A percentile compares a stretch with the other conserved stretches of the same genome.
These are phyloP conservation scores for Clistopyga incitator DNA, from an alignment of 2,888 invertebrate genomes.

Conservation along the genomic window DNA sequence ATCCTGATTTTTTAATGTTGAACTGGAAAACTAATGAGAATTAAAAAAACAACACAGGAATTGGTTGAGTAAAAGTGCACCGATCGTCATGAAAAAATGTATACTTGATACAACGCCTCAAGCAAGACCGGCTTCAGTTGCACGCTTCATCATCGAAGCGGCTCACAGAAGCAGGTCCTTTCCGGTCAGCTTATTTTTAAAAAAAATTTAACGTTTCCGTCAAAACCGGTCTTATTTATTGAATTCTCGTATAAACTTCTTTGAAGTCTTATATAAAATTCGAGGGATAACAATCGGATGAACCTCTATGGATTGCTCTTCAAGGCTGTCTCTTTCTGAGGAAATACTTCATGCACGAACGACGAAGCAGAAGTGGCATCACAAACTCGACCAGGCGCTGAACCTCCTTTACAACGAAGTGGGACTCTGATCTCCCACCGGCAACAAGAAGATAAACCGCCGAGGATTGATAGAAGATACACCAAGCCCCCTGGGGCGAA, in stretches of 20 bases:
- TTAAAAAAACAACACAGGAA: no score
- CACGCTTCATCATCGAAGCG: background rate
- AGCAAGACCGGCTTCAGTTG: background rate
- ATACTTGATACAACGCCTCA: no score
- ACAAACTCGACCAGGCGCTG: background rate
- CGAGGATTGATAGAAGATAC: no score
- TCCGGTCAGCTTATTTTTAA: background rate
- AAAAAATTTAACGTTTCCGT: background rate
- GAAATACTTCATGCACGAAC: background rate
- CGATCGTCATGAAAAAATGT: no score
- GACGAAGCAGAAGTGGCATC: background rate
- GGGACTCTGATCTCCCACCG: no score
- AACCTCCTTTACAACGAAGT: constrained; percentile 9
- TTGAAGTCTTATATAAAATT: background rate
- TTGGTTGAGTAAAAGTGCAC: no score
- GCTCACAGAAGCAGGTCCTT: background rate
- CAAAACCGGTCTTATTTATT: background rate
- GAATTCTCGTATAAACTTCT: background rate
- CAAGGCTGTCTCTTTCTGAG: background rate
- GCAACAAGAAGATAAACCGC: background rate
- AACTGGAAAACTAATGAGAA: no score
- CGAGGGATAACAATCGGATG: background rate
- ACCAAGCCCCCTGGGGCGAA: no score
- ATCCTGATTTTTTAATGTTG: no score
- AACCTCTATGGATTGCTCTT: background rate